Conservation (phyloP, 2,797 vertebrate genomes). For the Acanthornis magna region DNA sequence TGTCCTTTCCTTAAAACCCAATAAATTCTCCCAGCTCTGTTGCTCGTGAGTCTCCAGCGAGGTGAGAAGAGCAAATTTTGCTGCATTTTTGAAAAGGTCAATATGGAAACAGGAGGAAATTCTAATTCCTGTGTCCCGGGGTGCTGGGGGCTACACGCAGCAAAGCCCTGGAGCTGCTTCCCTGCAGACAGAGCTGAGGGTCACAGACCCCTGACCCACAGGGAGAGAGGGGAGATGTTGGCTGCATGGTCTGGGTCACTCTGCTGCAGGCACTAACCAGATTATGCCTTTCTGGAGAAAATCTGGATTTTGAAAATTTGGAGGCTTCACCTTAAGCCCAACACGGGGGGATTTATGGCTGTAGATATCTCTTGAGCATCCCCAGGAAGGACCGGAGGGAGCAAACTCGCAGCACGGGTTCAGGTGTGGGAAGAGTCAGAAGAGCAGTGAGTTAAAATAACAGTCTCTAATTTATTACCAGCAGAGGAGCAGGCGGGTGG, state of each 20-base stretch:
- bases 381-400: neutral
- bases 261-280: neutral
- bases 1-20: neutral
- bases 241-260: fast-evolving
- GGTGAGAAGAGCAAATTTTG: neutral
- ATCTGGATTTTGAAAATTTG: neutral
- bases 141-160: fast-evolving
- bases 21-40: neutral
- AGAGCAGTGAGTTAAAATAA: slow-evolving; percentile 29
- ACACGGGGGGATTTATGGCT: neutral
- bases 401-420: fast-evolving
- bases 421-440: neutral
- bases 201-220: neutral
- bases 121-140: neutral
- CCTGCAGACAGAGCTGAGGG: fast-evolving
- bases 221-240: neutral
- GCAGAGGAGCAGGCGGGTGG: neutral
- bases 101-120: neutral
- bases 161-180: neutral
- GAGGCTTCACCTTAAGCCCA: neutral
- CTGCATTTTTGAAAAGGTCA: slow-evolving; percentile 25
- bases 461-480: slow-evolving; percentile 53
- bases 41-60: fast-evolving
- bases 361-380: neutral
- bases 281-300: neutral